Conservation (phyloP, 2,113 vertebrate species). For the Chinchilla lanigera region DNA sequence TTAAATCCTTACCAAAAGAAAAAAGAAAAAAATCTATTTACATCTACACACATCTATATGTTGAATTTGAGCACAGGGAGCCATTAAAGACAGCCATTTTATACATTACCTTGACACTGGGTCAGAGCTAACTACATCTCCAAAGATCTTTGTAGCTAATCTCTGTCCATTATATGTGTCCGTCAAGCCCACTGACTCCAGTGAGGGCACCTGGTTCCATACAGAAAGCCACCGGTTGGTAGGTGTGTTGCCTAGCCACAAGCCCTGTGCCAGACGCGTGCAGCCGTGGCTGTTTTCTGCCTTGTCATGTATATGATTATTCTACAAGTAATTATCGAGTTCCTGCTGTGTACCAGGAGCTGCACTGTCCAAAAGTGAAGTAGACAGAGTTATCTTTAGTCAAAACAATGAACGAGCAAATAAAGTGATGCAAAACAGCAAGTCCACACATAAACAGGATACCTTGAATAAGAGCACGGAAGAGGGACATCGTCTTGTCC, state of each 20-base stretch:
- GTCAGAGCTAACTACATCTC: not conserved
- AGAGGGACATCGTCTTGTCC: not conserved
- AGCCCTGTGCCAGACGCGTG: too few species aligned
- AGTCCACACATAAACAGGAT: not conserved
- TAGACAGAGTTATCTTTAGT: not conserved
- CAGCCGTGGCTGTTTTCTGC: not conserved
- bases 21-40: not conserved
- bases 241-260: not conserved
- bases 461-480: too few species aligned
- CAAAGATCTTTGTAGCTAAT: not conserved
- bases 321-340: not conserved
- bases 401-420: not conserved
- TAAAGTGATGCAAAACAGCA: not conserved
- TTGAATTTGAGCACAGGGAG: not conserved
- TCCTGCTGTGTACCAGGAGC: not conserved
- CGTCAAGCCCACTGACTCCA: not conserved
- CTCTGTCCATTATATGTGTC: not conserved
- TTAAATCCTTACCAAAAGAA: too few species aligned
- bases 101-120: not conserved
- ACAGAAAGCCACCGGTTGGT: not conserved
- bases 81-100: not conserved
- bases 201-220: not conserved
- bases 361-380: not conserved
- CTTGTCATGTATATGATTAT: not conserved
- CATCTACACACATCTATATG: not conserved